Evolutionary conservation across 2,888 invertebrate species (phyloP), one percentile per base, ranked within the genome.

Genomic region (Temnothorax ravouxi): DNA sequence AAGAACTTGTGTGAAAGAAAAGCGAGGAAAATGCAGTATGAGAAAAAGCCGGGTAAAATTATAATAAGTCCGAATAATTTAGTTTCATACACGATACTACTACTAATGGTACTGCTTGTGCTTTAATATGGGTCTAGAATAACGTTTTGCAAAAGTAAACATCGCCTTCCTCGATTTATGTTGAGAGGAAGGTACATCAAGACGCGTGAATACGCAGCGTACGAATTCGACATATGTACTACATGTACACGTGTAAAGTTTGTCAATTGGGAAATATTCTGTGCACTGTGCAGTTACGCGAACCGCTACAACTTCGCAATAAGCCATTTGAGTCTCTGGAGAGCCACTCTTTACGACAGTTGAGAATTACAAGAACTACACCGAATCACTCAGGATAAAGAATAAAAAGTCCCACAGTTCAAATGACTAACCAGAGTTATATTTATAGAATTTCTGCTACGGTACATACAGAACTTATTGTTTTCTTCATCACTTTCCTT

Each of bases 261-360:
- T 59, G 59, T 69, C 71, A 71, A 80, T 69, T 80, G 71, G 47
- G 71, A 80, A 80, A 71, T 69, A 80, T 80, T 76, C 64, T 18
- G 62, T 29, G 15, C 44, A 11, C 21, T 38, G 29, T 50, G 29
- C 38, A 41, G 44, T 18, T 15, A 11, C 11, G n/a, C 69, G 34
- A 66, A 66, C 13, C 64, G 29, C 52, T 41, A 41, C 34, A 79
- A 79, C 69, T 69, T 79, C 38, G 59, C 69, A 59, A 69, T 59
- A 59, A 71, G 71, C 47, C 71, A 50, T 80, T 47, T 18, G 69
- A 56, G n/a, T 69, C 79, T 59, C 79, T 11, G 59, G 52, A 18
- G 69, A 21, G 56, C 59, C 56, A 56, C 69, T 69, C 34, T 79
- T 71, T 59, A 38, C 47, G 38, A 44, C 47, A 59, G 71, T 47